Evolutionary conservation across 2,888 invertebrate species (phyloP), one percentile per base, ranked within the genome.

Genomic region (Chymomyza amoena): DNA sequence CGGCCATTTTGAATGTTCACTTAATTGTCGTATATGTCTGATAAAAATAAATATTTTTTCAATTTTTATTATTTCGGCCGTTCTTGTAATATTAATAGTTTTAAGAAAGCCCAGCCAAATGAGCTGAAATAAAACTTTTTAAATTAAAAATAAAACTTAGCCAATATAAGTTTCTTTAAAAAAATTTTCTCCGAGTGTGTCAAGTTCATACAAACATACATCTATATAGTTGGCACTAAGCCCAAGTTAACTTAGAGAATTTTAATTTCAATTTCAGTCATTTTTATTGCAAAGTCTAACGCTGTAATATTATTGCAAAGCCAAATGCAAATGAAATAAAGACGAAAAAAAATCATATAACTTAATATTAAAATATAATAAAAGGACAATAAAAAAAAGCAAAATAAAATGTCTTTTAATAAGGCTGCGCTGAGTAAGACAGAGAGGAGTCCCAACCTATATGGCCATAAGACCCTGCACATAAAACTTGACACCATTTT

Each of bases 281-380:
- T 74, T 74, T 69, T 76, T 83, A 78, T 83, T 81, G 74, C 76
- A 70, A 78, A 20, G 61, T 60, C 32, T 45, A 61, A 62, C 57
- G 67, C 60, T 39, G 32, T 13, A 32, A 60, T 54, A 45, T 80
- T 69, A 72, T 71, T 66, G 52, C 80, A 69, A 79, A 79, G 83
- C 79, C 79, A 79, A 67, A 82, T 73, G 81, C 72, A 76, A 74
- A 79, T 81, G 73, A 86, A 76, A 79, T 77, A 84, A 79, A 66
- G 69, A n/a, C n/a, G n/a, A 25, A 25, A 25, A 68, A 56, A 25
- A 32, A 28, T 18, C 67, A 62, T 61, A 78, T 82, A 82, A 84
- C 80, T 76, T 75, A 78, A 25, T 25, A 25, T 25, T 25, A 78
- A 77, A 68, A 65, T 39, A 50, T 57, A 16, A 50, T 57, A 54